Conservation (phyloP, 1,140 invertebrate species). For the Cardiocondyla obscurior region DNA sequence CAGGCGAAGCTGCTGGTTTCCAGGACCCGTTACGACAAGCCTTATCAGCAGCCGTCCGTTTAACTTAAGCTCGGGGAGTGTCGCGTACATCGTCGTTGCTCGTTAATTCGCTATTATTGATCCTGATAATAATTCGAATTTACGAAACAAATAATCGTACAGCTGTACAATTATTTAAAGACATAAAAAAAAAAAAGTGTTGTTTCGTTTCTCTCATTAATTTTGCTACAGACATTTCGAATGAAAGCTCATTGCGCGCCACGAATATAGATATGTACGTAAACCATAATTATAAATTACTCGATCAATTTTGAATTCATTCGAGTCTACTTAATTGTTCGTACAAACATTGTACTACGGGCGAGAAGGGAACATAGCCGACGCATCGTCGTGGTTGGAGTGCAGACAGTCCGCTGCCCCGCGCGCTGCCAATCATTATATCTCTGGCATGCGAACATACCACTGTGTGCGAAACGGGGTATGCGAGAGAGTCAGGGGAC, state of each 20-base stretch:
- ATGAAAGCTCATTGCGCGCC: too few species aligned
- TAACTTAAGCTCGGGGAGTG: constrained; percentile 65
- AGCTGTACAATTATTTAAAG: not conserved
- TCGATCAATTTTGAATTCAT: not conserved
- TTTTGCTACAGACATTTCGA: too few species aligned
- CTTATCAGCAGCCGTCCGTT: constrained; percentile 74
- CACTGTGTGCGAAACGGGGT: constrained; percentile 77
- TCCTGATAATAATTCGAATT: constrained; percentile 51
- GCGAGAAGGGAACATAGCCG: not conserved
- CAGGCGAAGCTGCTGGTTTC: constrained; percentile 49
- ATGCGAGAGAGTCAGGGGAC: constrained; percentile 74
- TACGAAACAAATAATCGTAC: constrained; percentile 30
- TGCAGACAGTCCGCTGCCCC: constrained; percentile 69
- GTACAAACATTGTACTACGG: not conserved
- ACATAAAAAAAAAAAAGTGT: too few species aligned
- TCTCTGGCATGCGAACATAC: constrained; percentile 79
- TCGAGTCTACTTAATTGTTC: not conserved
- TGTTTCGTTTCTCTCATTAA: too few species aligned
- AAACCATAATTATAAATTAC: not conserved
- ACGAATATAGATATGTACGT: too few species aligned
- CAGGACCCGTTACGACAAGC: constrained; percentile 64
- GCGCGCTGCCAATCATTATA: constrained; percentile 78
- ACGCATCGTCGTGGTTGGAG: constrained; percentile 57
- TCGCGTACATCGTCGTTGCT: constrained; percentile 70
- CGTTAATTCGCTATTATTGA: constrained; percentile 72